Base-by-base conservation (phyloP, 2,113 vertebrate species). In the Neolamprologus longior region DNA sequence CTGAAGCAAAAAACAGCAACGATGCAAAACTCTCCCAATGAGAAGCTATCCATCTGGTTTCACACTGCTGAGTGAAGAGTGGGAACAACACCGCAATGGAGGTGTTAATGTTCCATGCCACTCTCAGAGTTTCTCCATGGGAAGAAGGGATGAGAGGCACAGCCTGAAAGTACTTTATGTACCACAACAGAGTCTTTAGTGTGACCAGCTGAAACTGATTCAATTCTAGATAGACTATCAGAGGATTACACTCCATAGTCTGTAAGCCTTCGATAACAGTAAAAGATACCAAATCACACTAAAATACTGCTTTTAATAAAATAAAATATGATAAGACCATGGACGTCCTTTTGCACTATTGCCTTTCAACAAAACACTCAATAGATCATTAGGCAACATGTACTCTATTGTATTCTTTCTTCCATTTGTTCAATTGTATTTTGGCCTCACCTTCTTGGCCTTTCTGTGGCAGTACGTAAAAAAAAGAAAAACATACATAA, bases 81-180 rank as follows among this genome's bases (percentile, higher is more conserved):
- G 91, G 91, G 85, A 90, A 92, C 90, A 92, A 89, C 90, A 90
- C 80, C 81, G 88, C 83, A 85, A 52, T 17, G 4, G 82, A 95
- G 91, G 93, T 90, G 93, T 92, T 92, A 95, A 94, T 95, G 95
- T 93, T 91, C 93, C 87, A 89, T 93, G 88, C 91, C 90, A 92
- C 91, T 90, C 80, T 89, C 80, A 33, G 88, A 87, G 88, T 89
- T 71, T 90, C 91, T 92, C 79, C 87, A 86, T 68, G 81, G 86
- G 86, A 89, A 89, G 73, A 78, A 54, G 55, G 54, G 81, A 88
- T 42, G 87, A 88, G 66, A 83, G 54, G 84, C 82, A 55, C 86
- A 82, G 79, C 78, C 83, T 73, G 73, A 93, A 73, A 79, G 91
- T 19, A 87, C 91, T 85, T 84, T 71, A 85, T 89, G 90, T 91